Evolutionary conservation across 2,797 vertebrate species (phyloP).

Genomic region (Coregonus ussuriensis): DNA sequence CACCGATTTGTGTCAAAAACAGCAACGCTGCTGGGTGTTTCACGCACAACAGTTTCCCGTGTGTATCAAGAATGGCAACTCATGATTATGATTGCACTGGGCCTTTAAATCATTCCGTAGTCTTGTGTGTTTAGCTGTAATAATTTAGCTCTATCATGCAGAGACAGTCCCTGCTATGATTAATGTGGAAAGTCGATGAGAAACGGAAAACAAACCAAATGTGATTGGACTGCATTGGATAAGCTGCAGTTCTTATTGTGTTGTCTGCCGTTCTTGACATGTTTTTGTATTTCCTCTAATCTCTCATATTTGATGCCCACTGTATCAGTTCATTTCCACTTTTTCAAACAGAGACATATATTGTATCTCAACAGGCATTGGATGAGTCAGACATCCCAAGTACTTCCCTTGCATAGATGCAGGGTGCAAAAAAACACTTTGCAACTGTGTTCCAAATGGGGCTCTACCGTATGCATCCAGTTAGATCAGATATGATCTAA

Average conservation of each 20-base stretch:
- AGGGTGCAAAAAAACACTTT: background rate
- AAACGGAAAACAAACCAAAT: conserved; percentile 28
- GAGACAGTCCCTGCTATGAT: conserved; percentile 70
- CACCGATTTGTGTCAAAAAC: no score
- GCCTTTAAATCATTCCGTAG: conserved; percentile 71
- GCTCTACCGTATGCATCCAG: background rate
- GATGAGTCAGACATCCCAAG: background rate
- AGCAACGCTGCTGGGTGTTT: no score
- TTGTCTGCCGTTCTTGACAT: background rate
- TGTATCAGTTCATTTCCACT: background rate
- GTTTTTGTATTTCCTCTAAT: background rate
- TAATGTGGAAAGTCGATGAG: conserved; percentile 56
- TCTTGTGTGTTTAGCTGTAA: conserved; percentile 75
- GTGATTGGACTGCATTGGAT: background rate
- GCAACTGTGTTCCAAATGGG: background rate
- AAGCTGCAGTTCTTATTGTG: conserved; percentile 17
- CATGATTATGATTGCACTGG: no score
- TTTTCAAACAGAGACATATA: background rate
- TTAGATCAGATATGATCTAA: background rate
- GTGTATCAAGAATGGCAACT: no score
- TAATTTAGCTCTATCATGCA: conserved; percentile 76
- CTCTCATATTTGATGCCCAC: background rate
- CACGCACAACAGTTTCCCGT: no score
- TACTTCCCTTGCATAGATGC: background rate
- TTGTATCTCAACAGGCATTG: background rate